Evolutionary conservation across 2,888 invertebrate genomes (phyloP), one percentile per base, ranked within the genome.

Genomic region (Clivina fossor): DNA sequence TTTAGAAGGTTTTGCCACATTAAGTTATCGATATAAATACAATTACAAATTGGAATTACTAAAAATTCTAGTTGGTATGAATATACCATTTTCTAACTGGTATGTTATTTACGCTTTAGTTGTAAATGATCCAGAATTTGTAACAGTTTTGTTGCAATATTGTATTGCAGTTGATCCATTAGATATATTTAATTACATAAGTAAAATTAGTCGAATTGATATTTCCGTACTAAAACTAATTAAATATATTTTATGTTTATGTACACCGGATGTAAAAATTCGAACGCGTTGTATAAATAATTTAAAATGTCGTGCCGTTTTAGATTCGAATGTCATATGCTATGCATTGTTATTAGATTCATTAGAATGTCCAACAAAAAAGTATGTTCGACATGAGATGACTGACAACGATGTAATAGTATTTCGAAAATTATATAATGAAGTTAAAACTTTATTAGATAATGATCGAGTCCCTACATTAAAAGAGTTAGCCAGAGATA

Each of bases 31-130:
- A 11, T 49, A 28, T 38, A 28, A 18, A 4, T 38, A 26, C 18
- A 28, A 49, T 18, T 49, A 49, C 40, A 49, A 49, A 28, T 18
- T 30, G 18, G 33, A 49, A 38, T 7, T 49, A 19, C 19, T 49
- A 28, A 9, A 40, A 11, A 7, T 49, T 7, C 40, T 49, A 38
- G 28, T 49, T 4, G 13, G 30, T 9, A 38, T 19, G 16, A 19
- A 30, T 24, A 40, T 33, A 11, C 18, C 38, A 30, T 38, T 49
- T n/a, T 38, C 26, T 8, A 15, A 28, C 20, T 18, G 15, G 3
- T 15, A 30, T 28, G 26, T 38, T 38, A 28, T 40, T 16, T 38
- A 49, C 9, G 15, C 40, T 16, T 11, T 40, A 7, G 30, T 20
- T 13, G 18, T 19, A 2, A 40, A 49, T 7, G 49, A 49, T 19